Conservation (phyloP, 1,140 invertebrate species). For the Drosophila kanapiae region DNA sequence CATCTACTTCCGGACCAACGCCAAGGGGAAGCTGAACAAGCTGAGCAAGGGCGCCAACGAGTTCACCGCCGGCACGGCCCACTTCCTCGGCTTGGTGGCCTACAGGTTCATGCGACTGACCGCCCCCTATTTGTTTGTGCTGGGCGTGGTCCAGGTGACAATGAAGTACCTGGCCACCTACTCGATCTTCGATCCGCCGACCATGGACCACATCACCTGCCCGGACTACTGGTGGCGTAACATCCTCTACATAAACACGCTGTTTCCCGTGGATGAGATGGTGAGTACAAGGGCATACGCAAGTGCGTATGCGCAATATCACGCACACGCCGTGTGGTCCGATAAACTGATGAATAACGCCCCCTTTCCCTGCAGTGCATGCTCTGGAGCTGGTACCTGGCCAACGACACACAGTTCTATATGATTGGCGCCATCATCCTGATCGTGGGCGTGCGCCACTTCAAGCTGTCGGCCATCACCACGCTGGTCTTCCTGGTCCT, state of each 20-base stretch:
- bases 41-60: slow-evolving; percentile 90
- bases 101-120: slow-evolving; percentile 94
- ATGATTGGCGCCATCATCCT: slow-evolving; percentile 92
- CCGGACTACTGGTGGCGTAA: slow-evolving; percentile 95
- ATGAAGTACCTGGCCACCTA: slow-evolving; percentile 94
- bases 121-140: slow-evolving; percentile 92
- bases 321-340: background rate
- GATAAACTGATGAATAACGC: background rate
- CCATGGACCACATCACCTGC: slow-evolving; percentile 92
- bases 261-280: slow-evolving; percentile 94
- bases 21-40: slow-evolving; percentile 91
- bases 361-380: slow-evolving; percentile 89
- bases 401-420: slow-evolving; percentile 94
- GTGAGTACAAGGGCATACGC: slow-evolving; percentile 86
- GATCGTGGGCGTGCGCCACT: slow-evolving; percentile 90
- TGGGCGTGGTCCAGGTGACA: slow-evolving; percentile 91
- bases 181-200: slow-evolving; percentile 93
- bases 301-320: background rate
- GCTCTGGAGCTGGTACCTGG: slow-evolving; percentile 96
- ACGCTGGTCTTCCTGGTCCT: slow-evolving; percentile 89
- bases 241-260: slow-evolving; percentile 92
- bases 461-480: slow-evolving; percentile 89
- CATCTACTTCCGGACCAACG: slow-evolving; percentile 93
- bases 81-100: slow-evolving; percentile 92
- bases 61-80: slow-evolving; percentile 89